Percentiles rank a stretch among this genome's conserved stretches.
These are phyloP conservation scores for Sitta europaea DNA, from an alignment of 2,113 vertebrate species.

Conservation along the genomic window DNA sequence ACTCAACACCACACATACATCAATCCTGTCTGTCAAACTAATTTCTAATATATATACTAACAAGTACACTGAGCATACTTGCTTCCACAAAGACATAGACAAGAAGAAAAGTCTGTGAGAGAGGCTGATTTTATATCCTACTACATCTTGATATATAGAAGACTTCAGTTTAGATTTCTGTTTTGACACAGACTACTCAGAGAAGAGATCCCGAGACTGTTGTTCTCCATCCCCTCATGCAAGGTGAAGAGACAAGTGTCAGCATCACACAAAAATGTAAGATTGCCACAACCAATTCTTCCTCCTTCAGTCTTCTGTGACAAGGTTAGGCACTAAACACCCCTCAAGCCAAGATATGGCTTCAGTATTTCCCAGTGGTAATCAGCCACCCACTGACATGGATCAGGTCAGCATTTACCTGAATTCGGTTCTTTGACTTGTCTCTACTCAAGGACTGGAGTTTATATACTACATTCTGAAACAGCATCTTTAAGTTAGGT, in stretches of 20 bases:
- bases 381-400: not conserved
- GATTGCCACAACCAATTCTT: not conserved
- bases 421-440: not conserved
- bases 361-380: not conserved
- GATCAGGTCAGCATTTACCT: not conserved
- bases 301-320: not conserved
- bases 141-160: not conserved
- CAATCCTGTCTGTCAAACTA: not conserved
- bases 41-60: not conserved
- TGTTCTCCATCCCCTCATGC: not conserved
- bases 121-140: not conserved
- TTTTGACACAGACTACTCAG: not conserved
- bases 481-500: not conserved
- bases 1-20: not conserved
- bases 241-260: not conserved
- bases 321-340: not conserved
- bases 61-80: not conserved
- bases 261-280: not conserved
- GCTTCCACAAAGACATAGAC: not conserved
- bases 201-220: not conserved
- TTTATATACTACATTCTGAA: not conserved
- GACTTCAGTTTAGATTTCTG: not conserved
- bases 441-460: not conserved
- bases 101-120: not conserved
- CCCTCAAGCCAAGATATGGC: not conserved